Evolutionary conservation across 1,140 invertebrate genomes (phyloP), one percentile per base, ranked within the genome.

Genomic region (Leptopilina boulardi): DNA sequence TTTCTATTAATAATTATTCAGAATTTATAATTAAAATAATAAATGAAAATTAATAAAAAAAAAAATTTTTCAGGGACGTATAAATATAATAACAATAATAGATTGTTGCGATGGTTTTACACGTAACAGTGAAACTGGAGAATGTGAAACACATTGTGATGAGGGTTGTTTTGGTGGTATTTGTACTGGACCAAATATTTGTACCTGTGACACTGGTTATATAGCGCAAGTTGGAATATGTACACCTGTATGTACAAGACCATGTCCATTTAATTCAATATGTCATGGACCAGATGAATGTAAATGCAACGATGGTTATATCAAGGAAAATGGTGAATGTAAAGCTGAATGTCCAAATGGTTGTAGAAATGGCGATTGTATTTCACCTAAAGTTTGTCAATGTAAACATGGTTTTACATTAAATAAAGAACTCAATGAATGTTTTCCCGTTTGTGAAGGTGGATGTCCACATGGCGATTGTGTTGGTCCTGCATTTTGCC

Each of bases 341-440:
- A 85, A 71, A 26, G 90, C 90, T 0, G 85, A 88, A 2, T 91
- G 91, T 54, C 85, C 85, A 0, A 82, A 84, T 30, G 87, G 87
- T n/a, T 91, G 91, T 70, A 77, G 51, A 0, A 91, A 93, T 56
- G 92, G 92, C 0, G 86, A 91, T 0, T 93, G 92, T 78, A 85
- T 92, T 19, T 90, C 88, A 0, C 88, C 89, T 2, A 85, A 87
- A 41, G 78, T 88, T 1, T 94, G 95, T 84, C 89, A 91, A 0
- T 96, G 95, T 84, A 92, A 92, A 51, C 87, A 91, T 13, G 95
- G 95, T 0, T 96, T 92, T 86, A 73, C 73, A 18, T 74, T 88
- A 30, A 88, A 87, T 51, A 83, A 87, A 15, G 21, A 4, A 13
- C 26, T 8, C 54, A 83, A 86, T 8, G 74, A 82, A 5, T 91